Base-by-base conservation (phyloP, 2,797 vertebrate species). In the Chloroceryle amazona region DNA sequence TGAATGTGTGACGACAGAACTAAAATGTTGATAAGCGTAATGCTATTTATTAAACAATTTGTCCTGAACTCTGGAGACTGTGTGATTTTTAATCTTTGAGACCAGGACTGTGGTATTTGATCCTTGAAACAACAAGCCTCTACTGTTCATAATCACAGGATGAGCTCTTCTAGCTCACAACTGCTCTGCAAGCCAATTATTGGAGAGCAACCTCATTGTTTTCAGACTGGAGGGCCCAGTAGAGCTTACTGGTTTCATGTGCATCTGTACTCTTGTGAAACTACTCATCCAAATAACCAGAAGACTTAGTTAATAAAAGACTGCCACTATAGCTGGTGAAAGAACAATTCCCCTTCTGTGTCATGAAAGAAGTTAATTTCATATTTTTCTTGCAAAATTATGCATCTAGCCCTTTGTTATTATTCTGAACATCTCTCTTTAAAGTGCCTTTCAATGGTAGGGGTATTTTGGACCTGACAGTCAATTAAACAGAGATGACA, bases 121-220 rank as follows among this genome's bases (percentile, higher is more conserved):
- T 76, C 47, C 44, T 74, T 76, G 72, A 78, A 90, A 87, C 42
- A 83, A 72, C 41, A 92, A 82, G 35, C 29, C 57, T 91, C 49
- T 58, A 41, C 76, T 95, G 67, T 89, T 91, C 2, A 5, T 73
- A 65, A 55, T 35, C 26, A 26, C 46, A 85, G 61, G 47, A 63
- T 75, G 78, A 89, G 68, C 37, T 80, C n/a, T 60, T 96, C 44
- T 49, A 67, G 41, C 51, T 94, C 74, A 71, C 37, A 85, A 11
- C 22, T 67, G 90, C 55, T 88, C 35, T 70, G 33, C 52, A 63
- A 90, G 71, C 46, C 71, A 93, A 13, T 92, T 93, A 39, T 10
- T 84, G 74, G 86, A 96, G 90, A 89, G 90, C 57, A 89, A 7
- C 37, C 18, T 82, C 71, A 61, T 92, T 96, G 83, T 93, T 94